Evolutionary conservation across 2,113 vertebrate species (phyloP).

Genomic region (Dasyornis broadbenti): DNA sequence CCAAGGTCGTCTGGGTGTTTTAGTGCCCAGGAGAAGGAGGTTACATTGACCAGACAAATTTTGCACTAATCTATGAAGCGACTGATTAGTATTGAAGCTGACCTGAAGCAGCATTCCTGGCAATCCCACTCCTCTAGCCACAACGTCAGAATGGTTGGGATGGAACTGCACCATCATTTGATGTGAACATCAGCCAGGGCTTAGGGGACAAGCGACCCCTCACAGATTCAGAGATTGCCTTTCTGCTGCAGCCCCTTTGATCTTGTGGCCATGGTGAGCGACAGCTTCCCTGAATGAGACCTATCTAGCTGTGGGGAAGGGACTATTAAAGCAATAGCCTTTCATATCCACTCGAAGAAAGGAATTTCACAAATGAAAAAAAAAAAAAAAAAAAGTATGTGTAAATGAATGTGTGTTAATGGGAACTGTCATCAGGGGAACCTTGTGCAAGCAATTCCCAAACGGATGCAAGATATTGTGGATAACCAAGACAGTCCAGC

Average conservation of each 20-base stretch:
- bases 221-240: background rate
- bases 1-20: background rate
- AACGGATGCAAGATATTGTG: background rate
- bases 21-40: background rate
- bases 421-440: conserved; percentile 48
- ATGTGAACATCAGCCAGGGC: background rate
- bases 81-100: background rate
- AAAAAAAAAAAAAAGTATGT: background rate
- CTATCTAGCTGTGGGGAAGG: conserved; percentile 17
- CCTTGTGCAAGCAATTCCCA: conserved; percentile 5
- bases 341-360: conserved; percentile 47
- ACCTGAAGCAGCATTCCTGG: background rate
- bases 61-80: background rate
- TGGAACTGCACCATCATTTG: background rate
- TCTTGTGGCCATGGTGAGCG: conserved; percentile 27
- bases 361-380: conserved; percentile 51
- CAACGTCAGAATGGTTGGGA: background rate
- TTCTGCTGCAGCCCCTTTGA: conserved; percentile 50
- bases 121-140: background rate
- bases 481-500: background rate
- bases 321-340: conserved; percentile 24
- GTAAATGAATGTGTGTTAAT: conserved; percentile 57
- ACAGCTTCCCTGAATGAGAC: background rate
- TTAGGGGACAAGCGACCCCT: conserved; percentile 7
- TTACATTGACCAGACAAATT: background rate